phyloP scores from a whole-genome alignment of 2,888 invertebrate genomes.

The Cryptocheilus praepositus region DNA sequence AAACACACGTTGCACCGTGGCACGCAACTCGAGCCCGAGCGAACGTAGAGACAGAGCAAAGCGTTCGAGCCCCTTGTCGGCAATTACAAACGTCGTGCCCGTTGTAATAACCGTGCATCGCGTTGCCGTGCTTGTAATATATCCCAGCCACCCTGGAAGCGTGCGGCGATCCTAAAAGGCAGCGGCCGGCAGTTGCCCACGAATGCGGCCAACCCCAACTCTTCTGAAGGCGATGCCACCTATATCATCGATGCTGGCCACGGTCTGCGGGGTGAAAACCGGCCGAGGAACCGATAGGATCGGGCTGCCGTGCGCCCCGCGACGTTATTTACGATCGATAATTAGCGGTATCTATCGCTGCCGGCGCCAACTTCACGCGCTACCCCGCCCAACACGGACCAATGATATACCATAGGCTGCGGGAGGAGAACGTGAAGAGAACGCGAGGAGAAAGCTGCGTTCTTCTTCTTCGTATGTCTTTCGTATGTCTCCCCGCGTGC shows the following conservation, averaged over 20 bases:
- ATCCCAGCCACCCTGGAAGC: slow-evolving; percentile 67
- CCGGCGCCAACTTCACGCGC: slow-evolving; percentile 70
- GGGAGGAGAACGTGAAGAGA: slow-evolving; percentile 13
- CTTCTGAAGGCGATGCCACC: slow-evolving; percentile 44
- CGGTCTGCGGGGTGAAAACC: slow-evolving; percentile 45
- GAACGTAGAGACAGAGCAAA: neutral
- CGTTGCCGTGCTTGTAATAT: slow-evolving; percentile 61
- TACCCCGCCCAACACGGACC: slow-evolving; percentile 61
- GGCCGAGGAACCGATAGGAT: slow-evolving; percentile 61
- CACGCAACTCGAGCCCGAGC: too few species aligned
- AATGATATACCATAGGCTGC: slow-evolving; percentile 66
- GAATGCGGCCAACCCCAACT: slow-evolving; percentile 37
- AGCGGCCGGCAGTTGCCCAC: slow-evolving; percentile 13
- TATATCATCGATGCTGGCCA: slow-evolving; percentile 57
- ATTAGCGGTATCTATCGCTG: slow-evolving; percentile 76
- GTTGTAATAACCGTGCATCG: slow-evolving; percentile 67
- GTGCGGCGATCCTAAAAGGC: slow-evolving; percentile 24
- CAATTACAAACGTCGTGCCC: slow-evolving; percentile 62
- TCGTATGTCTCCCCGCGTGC: slow-evolving; percentile 5
- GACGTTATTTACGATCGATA: slow-evolving; percentile 75
- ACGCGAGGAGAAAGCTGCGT: neutral
- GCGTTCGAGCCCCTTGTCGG: slow-evolving; percentile 38
- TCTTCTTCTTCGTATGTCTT: slow-evolving; percentile 8
- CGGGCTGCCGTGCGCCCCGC: slow-evolving; percentile 65
- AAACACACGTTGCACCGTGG: slow-evolving; percentile 49